Conservation (phyloP, 2,113 vertebrate genomes). For the Tyrannus savana region DNA sequence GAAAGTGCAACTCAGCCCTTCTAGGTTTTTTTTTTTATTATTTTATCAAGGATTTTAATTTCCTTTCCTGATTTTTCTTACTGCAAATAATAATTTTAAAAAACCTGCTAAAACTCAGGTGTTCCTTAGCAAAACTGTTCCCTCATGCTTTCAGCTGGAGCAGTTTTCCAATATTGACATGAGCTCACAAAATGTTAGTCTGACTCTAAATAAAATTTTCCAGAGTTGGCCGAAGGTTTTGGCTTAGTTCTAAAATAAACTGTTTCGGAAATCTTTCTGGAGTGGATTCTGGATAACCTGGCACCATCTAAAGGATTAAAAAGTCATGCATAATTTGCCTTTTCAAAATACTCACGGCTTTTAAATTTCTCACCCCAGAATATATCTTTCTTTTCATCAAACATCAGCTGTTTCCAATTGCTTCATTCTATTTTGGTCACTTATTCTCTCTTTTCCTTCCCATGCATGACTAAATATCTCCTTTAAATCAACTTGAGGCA, state of each 20-base stretch:
- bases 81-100: neutral
- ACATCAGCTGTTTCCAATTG: slow-evolving; percentile 54
- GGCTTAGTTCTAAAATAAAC: slow-evolving; percentile 44
- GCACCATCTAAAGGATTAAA: neutral
- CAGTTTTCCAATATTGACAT: slow-evolving; percentile 13
- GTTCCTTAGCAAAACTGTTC: slow-evolving; percentile 1
- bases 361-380: slow-evolving; percentile 45
- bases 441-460: slow-evolving; percentile 11
- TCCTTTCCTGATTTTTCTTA: neutral
- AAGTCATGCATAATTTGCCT: neutral
- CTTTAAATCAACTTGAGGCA: slow-evolving; percentile 45
- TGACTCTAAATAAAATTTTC: slow-evolving; percentile 39
- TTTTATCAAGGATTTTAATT: neutral
- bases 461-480: slow-evolving; percentile 48
- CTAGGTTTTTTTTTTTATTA: neutral
- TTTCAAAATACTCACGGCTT: slow-evolving; percentile 12
- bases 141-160: slow-evolving; percentile 14
- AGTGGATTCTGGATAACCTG: slow-evolving; percentile 31
- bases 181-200: slow-evolving; percentile 19
- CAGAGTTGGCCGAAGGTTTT: slow-evolving; percentile 23
- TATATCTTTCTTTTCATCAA: slow-evolving; percentile 30
- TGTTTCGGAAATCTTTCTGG: slow-evolving; percentile 12
- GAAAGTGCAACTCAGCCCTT: neutral
- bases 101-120: neutral
- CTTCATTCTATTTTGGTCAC: slow-evolving; percentile 40